These are phyloP conservation scores for Oceanites oceanicus DNA, from an alignment of 2,113 vertebrate species.

Conservation along the genomic window DNA sequence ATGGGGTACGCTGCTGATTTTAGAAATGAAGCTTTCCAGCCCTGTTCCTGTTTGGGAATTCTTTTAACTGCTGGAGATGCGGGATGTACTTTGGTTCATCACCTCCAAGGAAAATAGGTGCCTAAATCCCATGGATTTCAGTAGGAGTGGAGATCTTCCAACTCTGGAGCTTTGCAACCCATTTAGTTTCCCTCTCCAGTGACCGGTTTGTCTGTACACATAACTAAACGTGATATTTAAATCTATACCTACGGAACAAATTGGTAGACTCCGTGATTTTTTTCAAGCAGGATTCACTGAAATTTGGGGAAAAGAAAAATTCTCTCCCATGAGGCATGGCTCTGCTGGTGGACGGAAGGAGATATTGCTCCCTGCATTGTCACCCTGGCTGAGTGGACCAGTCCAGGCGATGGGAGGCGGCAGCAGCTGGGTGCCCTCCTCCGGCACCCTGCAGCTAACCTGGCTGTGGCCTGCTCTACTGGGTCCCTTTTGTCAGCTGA, in stretches of 20 bases:
- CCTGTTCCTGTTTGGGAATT: not conserved
- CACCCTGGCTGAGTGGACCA: rapidly evolving
- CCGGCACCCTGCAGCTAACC: not conserved
- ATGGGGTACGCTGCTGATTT: not conserved
- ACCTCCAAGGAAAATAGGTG: not conserved
- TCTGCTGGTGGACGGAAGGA: not conserved
- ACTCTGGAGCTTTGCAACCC: not conserved
- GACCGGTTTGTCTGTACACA: rapidly evolving
- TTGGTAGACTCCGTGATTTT: not conserved
- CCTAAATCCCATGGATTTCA: not conserved
- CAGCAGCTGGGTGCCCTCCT: not conserved
- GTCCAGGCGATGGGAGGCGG: not conserved
- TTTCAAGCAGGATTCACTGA: not conserved
- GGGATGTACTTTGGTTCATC: not conserved
- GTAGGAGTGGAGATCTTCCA: not conserved
- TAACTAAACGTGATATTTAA: not conserved
- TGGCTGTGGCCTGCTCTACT: not conserved
- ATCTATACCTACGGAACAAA: not conserved
- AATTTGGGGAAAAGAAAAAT: not conserved
- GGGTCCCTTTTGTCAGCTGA: rapidly evolving
- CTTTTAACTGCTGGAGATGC: not conserved
- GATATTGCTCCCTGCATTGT: not conserved
- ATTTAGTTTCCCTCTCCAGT: not conserved
- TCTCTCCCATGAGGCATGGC: not conserved
- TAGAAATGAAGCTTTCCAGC: not conserved